Conservation (phyloP, 2,113 vertebrate genomes). For the Bungarus multicinctus region DNA sequence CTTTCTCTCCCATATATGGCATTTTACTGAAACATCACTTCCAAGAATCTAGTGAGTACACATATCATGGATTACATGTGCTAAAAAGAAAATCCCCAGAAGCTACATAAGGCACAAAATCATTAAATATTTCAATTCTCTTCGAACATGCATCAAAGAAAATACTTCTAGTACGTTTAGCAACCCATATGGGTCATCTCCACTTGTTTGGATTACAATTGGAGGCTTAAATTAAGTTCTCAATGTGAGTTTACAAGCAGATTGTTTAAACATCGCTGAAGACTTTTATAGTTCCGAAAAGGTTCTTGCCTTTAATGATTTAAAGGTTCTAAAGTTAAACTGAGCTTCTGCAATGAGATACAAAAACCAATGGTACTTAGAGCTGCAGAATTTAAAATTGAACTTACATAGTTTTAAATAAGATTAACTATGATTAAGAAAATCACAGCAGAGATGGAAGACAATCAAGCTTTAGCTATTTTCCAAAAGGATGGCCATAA, state of each 20-base stretch:
- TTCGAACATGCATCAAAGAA: background rate
- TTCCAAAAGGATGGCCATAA: background rate
- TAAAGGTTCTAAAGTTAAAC: background rate
- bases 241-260: background rate
- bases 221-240: background rate
- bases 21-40: slow-evolving; percentile 36
- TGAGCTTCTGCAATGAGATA: background rate
- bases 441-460: background rate
- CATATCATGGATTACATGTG: background rate
- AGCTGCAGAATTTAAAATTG: background rate
- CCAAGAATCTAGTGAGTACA: background rate
- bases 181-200: background rate
- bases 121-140: background rate
- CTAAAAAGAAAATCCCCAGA: background rate
- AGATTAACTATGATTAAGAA: background rate
- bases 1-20: background rate
- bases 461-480: background rate
- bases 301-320: background rate
- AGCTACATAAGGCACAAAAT: background rate
- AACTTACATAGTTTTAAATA: background rate
- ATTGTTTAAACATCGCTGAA: background rate
- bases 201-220: background rate
- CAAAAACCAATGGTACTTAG: background rate
- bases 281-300: background rate
- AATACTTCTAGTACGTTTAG: background rate